Conservation (phyloP, 2,113 vertebrate species). For the Cariama cristata region DNA sequence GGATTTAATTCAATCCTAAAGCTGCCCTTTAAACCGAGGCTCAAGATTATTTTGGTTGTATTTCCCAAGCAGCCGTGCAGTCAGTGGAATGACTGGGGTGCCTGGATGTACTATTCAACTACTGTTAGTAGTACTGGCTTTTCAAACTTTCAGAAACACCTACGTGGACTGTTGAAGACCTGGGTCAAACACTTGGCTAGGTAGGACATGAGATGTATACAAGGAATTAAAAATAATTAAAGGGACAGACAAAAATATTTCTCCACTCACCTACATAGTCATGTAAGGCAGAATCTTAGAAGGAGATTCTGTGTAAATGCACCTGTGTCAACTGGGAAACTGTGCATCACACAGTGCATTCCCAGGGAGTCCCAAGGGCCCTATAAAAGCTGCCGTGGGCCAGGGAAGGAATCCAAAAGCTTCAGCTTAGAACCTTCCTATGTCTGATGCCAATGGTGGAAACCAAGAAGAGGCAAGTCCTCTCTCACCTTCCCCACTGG, state of each 20-base stretch:
- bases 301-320: background rate
- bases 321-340: background rate
- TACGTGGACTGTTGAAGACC: background rate
- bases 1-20: background rate
- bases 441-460: background rate
- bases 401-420: background rate
- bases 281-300: background rate
- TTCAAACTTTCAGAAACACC: background rate
- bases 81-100: background rate
- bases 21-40: background rate
- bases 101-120: background rate
- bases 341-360: no score
- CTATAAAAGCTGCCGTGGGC: accelerated
- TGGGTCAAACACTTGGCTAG: background rate
- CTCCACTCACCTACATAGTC: background rate
- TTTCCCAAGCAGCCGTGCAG: background rate
- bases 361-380: background rate
- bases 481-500: background rate
- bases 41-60: background rate
- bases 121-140: background rate
- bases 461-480: background rate
- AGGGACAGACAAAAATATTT: background rate
- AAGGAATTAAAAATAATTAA: background rate
- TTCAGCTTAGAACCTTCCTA: background rate
- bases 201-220: background rate